Evolutionary conservation across 2,113 vertebrate species (phyloP).

Genomic region (Neolamprologus devosi): DNA sequence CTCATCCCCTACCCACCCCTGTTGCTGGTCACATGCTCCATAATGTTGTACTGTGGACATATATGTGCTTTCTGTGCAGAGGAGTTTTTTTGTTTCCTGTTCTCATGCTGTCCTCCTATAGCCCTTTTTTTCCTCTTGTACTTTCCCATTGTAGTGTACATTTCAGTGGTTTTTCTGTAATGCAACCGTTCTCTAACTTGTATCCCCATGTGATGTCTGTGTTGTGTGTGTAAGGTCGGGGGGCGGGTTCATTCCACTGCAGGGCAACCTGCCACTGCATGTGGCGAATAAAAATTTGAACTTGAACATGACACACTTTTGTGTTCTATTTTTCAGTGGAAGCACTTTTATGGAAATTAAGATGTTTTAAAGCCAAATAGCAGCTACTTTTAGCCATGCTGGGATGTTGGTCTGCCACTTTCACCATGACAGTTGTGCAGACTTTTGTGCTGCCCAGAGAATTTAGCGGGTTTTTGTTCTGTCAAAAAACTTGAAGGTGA

Average conservation of each 20-base stretch:
- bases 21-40: too few species aligned
- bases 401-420: background rate
- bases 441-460: background rate
- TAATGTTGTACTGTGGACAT: too few species aligned
- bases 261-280: rapidly evolving
- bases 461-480: rapidly evolving
- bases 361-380: background rate
- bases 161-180: background rate
- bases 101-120: background rate
- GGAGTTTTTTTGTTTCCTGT: background rate
- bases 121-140: background rate
- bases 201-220: background rate
- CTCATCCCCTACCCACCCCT: background rate
- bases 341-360: background rate
- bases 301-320: background rate
- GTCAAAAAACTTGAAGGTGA: background rate
- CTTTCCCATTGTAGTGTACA: background rate
- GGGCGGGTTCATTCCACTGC: background rate
- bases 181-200: rapidly evolving
- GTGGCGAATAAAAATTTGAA: rapidly evolving
- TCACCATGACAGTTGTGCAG: background rate
- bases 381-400: background rate
- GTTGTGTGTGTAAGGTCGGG: background rate
- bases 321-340: background rate
- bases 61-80: too few species aligned